Conservation (phyloP, 2,888 invertebrate species). For the Ceratothoa steindachneri region DNA sequence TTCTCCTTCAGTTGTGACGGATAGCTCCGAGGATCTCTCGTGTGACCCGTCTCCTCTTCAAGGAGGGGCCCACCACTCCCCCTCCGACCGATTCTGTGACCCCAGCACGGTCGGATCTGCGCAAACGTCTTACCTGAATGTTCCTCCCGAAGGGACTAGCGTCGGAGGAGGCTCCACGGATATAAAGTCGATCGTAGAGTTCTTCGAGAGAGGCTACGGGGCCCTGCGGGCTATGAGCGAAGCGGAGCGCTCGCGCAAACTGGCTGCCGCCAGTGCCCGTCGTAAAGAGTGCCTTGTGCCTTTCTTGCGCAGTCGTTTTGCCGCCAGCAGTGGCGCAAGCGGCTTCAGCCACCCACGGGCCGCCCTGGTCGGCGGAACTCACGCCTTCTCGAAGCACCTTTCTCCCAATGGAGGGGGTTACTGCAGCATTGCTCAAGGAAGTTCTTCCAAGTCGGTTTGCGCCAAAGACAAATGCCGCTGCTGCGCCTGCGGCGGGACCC, state of each 20-base stretch:
- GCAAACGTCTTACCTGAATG: too few species aligned
- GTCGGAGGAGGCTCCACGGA: conserved; percentile 44
- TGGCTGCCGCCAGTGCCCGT: conserved; percentile 22
- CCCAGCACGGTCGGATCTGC: too few species aligned
- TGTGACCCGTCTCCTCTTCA: conserved; percentile 24
- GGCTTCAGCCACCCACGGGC: background rate
- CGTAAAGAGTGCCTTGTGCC: conserved; percentile 33
- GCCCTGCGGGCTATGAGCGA: conserved; percentile 22
- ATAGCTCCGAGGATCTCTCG: conserved; percentile 79
- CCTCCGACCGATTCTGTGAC: conserved; percentile 10
- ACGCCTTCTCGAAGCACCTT: background rate
- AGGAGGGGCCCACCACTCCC: conserved; percentile 18
- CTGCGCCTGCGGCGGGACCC: background rate
- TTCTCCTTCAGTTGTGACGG: conserved; percentile 77
- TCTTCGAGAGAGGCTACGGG: conserved; percentile 70
- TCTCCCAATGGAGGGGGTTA: background rate
- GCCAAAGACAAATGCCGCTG: conserved; percentile 12
- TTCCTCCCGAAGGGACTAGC: conserved; percentile 13
- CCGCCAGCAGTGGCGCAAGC: conserved; percentile 15
- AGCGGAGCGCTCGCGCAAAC: conserved; percentile 9
- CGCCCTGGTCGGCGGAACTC: background rate
- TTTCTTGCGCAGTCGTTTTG: conserved; percentile 27
- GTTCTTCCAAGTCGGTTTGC: background rate
- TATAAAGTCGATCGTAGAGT: conserved; percentile 73
- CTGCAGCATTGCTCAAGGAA: background rate